Percentiles rank a stretch among this genome's conserved stretches.
Evolutionary conservation across 2,888 invertebrate genomes (phyloP).

Genomic region (Fissipunctia ypsillon): DNA sequence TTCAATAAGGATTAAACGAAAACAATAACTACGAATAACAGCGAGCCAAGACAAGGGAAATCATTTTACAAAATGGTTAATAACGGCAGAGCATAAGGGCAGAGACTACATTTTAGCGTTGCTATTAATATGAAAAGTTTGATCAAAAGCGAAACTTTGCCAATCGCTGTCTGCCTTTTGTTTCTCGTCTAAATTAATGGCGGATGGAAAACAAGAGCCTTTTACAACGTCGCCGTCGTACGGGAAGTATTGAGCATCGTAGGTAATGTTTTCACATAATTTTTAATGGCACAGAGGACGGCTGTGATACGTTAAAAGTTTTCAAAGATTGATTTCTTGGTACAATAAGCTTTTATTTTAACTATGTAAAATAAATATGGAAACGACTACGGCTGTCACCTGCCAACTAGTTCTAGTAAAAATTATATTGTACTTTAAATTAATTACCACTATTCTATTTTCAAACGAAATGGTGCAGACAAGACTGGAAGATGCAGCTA

Average conservation of each 20-base stretch:
- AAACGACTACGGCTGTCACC: no score
- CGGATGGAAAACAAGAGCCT: conserved; percentile 57
- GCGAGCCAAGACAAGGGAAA: conserved; percentile 14
- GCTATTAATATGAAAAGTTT: conserved; percentile 83
- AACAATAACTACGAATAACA: conserved; percentile 15
- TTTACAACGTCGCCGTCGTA: conserved; percentile 38
- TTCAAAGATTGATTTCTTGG: background rate
- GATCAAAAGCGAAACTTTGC: conserved; percentile 79
- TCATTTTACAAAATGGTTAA: conserved; percentile 55
- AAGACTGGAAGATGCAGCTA: background rate
- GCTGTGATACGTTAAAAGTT: background rate
- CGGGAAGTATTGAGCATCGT: conserved; percentile 43
- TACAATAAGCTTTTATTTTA: no score
- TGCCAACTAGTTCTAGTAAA: no score
- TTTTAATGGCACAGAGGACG: background rate
- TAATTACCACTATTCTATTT: background rate
- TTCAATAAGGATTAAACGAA: conserved; percentile 5
- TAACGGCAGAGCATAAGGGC: conserved; percentile 48
- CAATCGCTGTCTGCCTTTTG: conserved; percentile 79
- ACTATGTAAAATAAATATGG: no score
- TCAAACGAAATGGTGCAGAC: background rate
- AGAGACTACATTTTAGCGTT: conserved; percentile 59
- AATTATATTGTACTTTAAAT: no score
- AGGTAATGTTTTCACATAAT: conserved; percentile 44
- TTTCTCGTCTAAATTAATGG: conserved; percentile 76